These are phyloP conservation scores for Misgurnus anguillicaudatus DNA, from an alignment of 2,113 vertebrate genomes.

Conservation along the genomic window DNA sequence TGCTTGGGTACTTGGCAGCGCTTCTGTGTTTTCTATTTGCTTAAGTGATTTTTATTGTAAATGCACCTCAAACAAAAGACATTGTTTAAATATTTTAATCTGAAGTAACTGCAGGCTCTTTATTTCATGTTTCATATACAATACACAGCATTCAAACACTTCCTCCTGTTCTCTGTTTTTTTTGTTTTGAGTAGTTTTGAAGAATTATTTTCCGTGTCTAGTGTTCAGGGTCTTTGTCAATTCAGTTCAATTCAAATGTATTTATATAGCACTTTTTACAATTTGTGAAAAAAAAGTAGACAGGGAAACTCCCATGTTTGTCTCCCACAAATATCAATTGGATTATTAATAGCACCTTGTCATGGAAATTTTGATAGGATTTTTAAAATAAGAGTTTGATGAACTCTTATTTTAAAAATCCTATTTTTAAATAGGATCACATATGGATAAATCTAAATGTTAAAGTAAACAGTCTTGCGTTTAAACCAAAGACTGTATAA, in stretches of 20 bases:
- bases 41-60: constrained; percentile 46
- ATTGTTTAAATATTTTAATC: constrained; percentile 32
- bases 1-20: constrained; percentile 41
- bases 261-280: too few species aligned
- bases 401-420: too few species aligned
- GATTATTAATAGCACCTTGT: not conserved
- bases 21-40: constrained; percentile 26
- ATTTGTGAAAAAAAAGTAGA: not conserved
- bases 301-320: constrained; percentile 33
- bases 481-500: too few species aligned
- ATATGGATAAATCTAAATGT: too few species aligned
- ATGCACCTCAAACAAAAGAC: constrained; percentile 18
- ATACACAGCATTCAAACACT: constrained; percentile 11
- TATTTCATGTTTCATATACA: constrained; percentile 6
- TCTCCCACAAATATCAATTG: not conserved
- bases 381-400: too few species aligned
- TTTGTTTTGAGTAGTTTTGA: constrained; percentile 15
- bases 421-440: too few species aligned
- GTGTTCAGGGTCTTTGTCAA: constrained; percentile 15
- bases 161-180: not conserved
- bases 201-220: constrained; percentile 23
- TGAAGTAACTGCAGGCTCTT: constrained; percentile 30
- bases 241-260: too few species aligned
- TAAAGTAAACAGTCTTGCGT: too few species aligned
- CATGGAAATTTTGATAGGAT: not conserved